Evolutionary conservation across 2,113 vertebrate species (phyloP), one percentile per base, ranked within the genome.

Genomic region (Eretmochelys imbricata): DNA sequence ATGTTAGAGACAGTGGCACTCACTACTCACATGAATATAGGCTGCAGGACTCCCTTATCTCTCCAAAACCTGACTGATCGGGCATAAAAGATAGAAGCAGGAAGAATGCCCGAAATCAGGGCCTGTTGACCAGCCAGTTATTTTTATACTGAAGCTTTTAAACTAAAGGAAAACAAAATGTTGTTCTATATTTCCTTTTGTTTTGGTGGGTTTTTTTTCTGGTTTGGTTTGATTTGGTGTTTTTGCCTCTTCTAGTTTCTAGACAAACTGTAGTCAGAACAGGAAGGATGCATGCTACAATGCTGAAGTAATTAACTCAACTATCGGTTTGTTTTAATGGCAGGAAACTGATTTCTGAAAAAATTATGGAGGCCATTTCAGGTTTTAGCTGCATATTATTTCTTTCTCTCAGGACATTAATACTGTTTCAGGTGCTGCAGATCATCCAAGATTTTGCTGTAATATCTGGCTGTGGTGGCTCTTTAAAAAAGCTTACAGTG

Each of bases 301-400:
- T 5, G 3, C 24, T 83, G 38, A 91, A 81, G 48, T 48, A 80
- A 86, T 51, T 84, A 57, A n/a, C 65, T 53, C 75, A 42, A 53
- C 57, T 46, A 6, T 16, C 62, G 14, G 46, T 86, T 51, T 53
- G 42, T 94, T 92, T 51, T 49, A 95, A 87, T 89, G 59, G 80
- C 80, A 90, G 84, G 81, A 84, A 87, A 80, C 16, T 8, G 62
- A 59, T n/a, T 88, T 84, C 49, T 80, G 62, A 83, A 72, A 87
- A 25, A 57, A 53, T 83, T 85, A 80, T 59, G 62, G 91, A 59
- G n/a, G 51, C 55, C 82, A 84, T 87, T 93, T 94, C 81, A 93
- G 46, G 59, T 90, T 89, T 92, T 84, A 48, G 25, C 69, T 19
- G 54, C 59, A 54, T 55, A 89, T 57, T 22, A 69, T 79, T 87